Evolutionary conservation across 2,888 invertebrate species (phyloP), one percentile per base, ranked within the genome.

Genomic region (Chromoteleia sp.): DNA sequence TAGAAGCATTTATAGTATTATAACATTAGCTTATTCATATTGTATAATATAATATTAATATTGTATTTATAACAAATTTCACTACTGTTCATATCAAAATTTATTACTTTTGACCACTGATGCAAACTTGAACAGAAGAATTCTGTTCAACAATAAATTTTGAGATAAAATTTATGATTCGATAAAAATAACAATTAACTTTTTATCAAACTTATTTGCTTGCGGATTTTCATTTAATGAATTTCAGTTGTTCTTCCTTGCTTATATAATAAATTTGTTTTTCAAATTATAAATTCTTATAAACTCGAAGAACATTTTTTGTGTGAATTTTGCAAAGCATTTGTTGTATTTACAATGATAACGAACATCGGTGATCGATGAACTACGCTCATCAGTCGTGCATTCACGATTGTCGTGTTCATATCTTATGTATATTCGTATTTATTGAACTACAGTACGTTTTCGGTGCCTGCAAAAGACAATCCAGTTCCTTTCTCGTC

Each of bases 361-460:
- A 10, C 21, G n/a, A 29, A 15, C 5, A 41, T 41, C 8, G 14
- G 12, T 48, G 25, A 48, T 25, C 12, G 12, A 48, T 48, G 48
- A 25, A n/a, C 41, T 41, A 14, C 14, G 5, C 0, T 41, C 45
- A 25, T 48, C 25, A 25, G 1, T 48, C 25, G 21, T 29, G 15
- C 10, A 52, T 52, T 29, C n/a, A 39, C 14, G 15, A 58, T 58
- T 41, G 17, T 41, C 15, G 15, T 29, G 39, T 10, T 58, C 41
- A 10, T 41, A 41, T 25, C 29, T 4, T 58, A 30, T 39, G 33
- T 56, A 29, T 15, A 29, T 41, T 41, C 29, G 14, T 58, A 41
- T 41, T 41, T 41, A 58, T 58, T 19, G 36, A 56, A 33, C 36
- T 56, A 36, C 25, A 58, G 21, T 41, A 21, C 5, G 15, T 25